Percentiles rank a stretch among this genome's conserved stretches.
These are phyloP conservation scores for Chaetura pelagica DNA, from an alignment of 2,113 vertebrate species.

Conservation along the genomic window DNA sequence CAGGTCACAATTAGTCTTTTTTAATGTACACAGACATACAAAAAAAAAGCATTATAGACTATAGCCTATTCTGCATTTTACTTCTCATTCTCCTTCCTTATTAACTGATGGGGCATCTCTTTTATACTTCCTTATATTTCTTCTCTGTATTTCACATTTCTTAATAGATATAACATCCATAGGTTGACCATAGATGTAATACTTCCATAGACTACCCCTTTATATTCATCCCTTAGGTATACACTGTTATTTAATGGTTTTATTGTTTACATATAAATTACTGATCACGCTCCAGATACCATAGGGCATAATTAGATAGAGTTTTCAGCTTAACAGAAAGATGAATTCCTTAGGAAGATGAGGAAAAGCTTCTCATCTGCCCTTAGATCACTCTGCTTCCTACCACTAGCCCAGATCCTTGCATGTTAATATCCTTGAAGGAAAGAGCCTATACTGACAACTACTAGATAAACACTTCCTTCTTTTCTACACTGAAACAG, in stretches of 20 bases:
- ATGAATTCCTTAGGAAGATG: too few relatives aligned
- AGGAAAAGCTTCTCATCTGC: too few relatives aligned
- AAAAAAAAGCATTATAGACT: not conserved
- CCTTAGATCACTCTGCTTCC: too few relatives aligned
- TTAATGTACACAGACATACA: not conserved
- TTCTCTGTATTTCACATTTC: not conserved
- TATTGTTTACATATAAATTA: not conserved
- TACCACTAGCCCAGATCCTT: not conserved
- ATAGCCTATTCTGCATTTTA: not conserved
- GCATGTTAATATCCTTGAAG: not conserved
- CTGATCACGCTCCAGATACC: too few relatives aligned
- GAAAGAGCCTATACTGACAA: not conserved
- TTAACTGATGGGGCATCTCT: not conserved
- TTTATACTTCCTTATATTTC: not conserved
- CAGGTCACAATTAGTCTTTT: not conserved
- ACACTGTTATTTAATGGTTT: not conserved
- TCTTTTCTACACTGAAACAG: too few relatives aligned
- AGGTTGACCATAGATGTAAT: not conserved
- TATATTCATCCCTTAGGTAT: not conserved
- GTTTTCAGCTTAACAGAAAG: too few relatives aligned
- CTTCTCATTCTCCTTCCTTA: not conserved
- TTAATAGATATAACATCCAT: not conserved
- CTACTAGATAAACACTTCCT: not conserved
- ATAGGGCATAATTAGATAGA: too few relatives aligned
- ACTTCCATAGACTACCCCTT: not conserved